Percentiles rank a stretch among this genome's conserved stretches.
Conservation (phyloP, 2,113 vertebrate species). For the Casuarius casuarius region DNA sequence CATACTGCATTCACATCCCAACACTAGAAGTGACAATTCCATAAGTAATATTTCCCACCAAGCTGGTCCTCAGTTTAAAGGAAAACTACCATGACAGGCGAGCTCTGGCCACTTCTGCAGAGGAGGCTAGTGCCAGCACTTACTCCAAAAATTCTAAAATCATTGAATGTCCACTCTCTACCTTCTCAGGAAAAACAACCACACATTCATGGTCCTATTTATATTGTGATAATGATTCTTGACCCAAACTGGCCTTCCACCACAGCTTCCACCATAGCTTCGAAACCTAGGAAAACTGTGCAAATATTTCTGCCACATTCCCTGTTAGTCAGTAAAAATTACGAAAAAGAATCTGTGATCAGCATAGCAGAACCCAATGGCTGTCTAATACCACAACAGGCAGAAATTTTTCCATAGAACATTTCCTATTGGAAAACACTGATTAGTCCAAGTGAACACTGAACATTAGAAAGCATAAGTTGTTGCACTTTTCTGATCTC, state of each 20-base stretch:
- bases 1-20: accelerated
- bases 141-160: not conserved
- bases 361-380: not conserved
- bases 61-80: not conserved
- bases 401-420: not conserved
- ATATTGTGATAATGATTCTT: not conserved
- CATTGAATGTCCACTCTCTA: not conserved
- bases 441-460: not conserved
- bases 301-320: not conserved
- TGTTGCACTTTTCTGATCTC: not conserved
- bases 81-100: not conserved
- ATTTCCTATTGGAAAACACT: not conserved
- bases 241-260: not conserved
- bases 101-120: not conserved
- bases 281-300: not conserved
- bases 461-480: not conserved
- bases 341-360: not conserved
- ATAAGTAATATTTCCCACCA: accelerated
- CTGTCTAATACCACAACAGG: not conserved
- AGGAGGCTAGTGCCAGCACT: not conserved
- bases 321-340: not conserved
- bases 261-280: not conserved
- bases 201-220: not conserved
- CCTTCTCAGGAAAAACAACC: not conserved
- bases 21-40: accelerated